Base-by-base conservation (phyloP, 2,113 vertebrate species). In the Apeltes quadracus region DNA sequence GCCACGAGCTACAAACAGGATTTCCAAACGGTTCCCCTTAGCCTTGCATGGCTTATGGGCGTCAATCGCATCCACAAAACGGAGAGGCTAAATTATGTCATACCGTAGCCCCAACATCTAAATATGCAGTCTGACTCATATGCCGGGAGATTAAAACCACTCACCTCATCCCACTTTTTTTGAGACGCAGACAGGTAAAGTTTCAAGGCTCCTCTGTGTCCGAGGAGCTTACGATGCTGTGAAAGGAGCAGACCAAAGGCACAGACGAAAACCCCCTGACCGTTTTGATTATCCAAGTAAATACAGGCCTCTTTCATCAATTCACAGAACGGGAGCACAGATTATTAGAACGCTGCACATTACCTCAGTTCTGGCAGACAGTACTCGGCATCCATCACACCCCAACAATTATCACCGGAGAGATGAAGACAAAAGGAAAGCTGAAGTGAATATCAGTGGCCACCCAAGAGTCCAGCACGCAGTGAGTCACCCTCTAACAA, bases 231-330 rank as follows among this genome's bases (percentile, higher is more conserved):
- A 81, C 72, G 80, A 76, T 63, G 64, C 76, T 86, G 76, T 83
- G 74, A 85, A 82, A 88, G 84, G 86, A 68, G 76, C 74, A 90
- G 84, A 87, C 84, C 41, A 87, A 82, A 54, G 38, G 39, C 81
- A 72, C 78, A 75, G 61, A 89, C 83, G 86, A 72, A 83, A 87
- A 76, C 79, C 85, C 1, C 57, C 83, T 90, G 90, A 92, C 90
- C 86, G 78, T 87, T 89, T 88, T 87, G 84, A 92, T 92, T 90
- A 90, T 92, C 83, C 84, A 81, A 81, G 81, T 91, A 92, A 94
- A 92, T 92, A 90, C 80, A 70, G 82, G 69, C 79, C 43, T 78
- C 86, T 90, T 90, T 91, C 84, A 87, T 90, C 81, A 85, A 87
- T 81, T 76, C 75, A 68, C 70, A 79, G 81, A 85, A 57, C 73